A percentile compares a stretch with the other conserved stretches of the same genome.
Evolutionary conservation across 2,113 vertebrate genomes (phyloP).

Genomic region (Chaetodon trifascialis): DNA sequence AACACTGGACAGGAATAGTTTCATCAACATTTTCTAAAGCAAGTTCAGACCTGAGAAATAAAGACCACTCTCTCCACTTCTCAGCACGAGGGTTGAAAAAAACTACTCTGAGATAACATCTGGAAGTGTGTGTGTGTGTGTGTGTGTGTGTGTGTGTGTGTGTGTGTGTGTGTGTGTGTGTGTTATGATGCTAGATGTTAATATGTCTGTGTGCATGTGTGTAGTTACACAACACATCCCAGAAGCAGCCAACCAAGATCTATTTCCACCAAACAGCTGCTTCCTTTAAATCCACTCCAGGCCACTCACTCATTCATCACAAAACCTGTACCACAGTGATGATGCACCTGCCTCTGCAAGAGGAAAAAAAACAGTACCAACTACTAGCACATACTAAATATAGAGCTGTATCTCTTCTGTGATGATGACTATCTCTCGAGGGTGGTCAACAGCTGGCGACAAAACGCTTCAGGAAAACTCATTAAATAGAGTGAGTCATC

Average conservation of each 20-base stretch:
- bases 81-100: too few species aligned
- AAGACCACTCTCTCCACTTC: not conserved
- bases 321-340: conserved; percentile 8
- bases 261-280: conserved; percentile 5
- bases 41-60: not conserved
- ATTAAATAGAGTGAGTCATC: conserved; percentile 78
- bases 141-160: not conserved
- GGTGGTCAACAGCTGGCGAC: conserved; percentile 63
- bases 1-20: not conserved
- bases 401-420: conserved; percentile 49
- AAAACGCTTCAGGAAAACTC: conserved; percentile 64
- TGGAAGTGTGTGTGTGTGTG: not conserved
- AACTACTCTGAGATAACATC: not conserved
- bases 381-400: conserved; percentile 49
- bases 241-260: conserved; percentile 1
- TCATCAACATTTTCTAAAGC: not conserved
- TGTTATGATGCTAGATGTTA: not conserved
- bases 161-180: not conserved
- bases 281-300: conserved; percentile 28
- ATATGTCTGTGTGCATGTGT: not conserved
- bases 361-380: not conserved
- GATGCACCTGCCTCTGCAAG: conserved; percentile 28
- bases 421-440: conserved; percentile 45
- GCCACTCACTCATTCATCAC: conserved; percentile 21
- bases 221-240: conserved; percentile 38